phyloP scores from a whole-genome alignment of 2,888 invertebrate genomes.

The Eupelmus urozonus region DNA sequence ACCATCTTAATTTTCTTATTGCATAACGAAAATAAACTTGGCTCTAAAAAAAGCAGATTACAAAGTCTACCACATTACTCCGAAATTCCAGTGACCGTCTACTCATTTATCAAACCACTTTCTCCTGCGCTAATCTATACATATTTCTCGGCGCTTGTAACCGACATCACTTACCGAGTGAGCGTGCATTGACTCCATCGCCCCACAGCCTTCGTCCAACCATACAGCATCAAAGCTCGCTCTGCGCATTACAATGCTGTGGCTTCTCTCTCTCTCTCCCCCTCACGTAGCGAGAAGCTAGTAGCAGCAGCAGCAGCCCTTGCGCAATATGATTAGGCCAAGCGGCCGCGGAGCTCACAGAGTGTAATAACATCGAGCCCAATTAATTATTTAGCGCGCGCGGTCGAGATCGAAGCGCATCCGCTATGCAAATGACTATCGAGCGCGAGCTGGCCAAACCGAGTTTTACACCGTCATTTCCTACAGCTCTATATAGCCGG shows the following conservation, averaged over 20 bases:
- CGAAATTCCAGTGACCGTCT: neutral
- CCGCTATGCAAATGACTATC: slow-evolving; percentile 68
- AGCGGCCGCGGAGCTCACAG: slow-evolving; percentile 10
- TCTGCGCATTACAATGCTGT: neutral
- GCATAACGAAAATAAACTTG: too few relatives aligned
- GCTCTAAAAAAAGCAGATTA: too few relatives aligned
- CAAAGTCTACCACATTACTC: too few relatives aligned
- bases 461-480: slow-evolving; percentile 63
- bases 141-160: too few relatives aligned
- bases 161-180: too few relatives aligned
- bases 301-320: neutral
- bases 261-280: too few relatives aligned
- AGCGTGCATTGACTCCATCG: neutral
- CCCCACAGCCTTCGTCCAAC: neutral
- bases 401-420: slow-evolving; percentile 66
- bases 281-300: neutral
- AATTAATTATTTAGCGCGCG: slow-evolving; percentile 65
- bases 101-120: neutral
- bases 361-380: slow-evolving; percentile 60
- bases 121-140: too few relatives aligned
- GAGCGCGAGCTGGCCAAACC: slow-evolving; percentile 59
- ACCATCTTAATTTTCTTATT: too few relatives aligned
- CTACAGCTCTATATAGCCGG: neutral
- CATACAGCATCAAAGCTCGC: too few relatives aligned
- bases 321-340: slow-evolving; percentile 34